Evolutionary conservation across 2,888 invertebrate species (phyloP), one percentile per base, ranked within the genome.

Genomic region (Hypercompe scribonia): DNA sequence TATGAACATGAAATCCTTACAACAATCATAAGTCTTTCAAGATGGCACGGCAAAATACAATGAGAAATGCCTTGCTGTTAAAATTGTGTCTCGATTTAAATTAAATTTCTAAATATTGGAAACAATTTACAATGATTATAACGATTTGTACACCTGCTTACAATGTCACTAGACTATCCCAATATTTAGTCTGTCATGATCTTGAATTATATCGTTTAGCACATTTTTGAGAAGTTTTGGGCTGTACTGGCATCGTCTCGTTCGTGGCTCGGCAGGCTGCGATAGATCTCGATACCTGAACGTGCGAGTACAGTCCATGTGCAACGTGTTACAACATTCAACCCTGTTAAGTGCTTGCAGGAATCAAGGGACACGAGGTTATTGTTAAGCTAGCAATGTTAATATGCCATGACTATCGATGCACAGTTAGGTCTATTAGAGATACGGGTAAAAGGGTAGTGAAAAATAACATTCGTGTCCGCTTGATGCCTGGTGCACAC

Each of bases 1-100:
- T 90, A 95, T 95, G 95, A 94, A 94, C 92, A 93, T 94, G 95
- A 95, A 95, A 95, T 94, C 91, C 95, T 95, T 94, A 95, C 91
- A 93, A 91, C 91, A 90, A 88, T 86, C 84, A 95, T 95, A 95
- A 95, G 95, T 95, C 95, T 95, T 95, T 94, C 94, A 94, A 91
- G 94, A 91, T 95, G 93, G 90, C 92, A 91, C 90, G 92, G 93
- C 93, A 94, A 94, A 93, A 92, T 92, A 94, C 91, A 93, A 90
- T 90, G 89, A 93, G 82, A 95, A 95, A 95, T 95, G 95, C 95
- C 95, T 90, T 87, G 89, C 90, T 91, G 92, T 91, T 92, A 85
- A 77, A 89, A 90, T 91, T 91, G 86, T 85, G 88, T 91, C 88
- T 89, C 86, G 84, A 88, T 88, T 90, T 88, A 90, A 86, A 88